phyloP scores from a whole-genome alignment of 2,113 vertebrate genomes.

The Chroicocephalus ridibundus region DNA sequence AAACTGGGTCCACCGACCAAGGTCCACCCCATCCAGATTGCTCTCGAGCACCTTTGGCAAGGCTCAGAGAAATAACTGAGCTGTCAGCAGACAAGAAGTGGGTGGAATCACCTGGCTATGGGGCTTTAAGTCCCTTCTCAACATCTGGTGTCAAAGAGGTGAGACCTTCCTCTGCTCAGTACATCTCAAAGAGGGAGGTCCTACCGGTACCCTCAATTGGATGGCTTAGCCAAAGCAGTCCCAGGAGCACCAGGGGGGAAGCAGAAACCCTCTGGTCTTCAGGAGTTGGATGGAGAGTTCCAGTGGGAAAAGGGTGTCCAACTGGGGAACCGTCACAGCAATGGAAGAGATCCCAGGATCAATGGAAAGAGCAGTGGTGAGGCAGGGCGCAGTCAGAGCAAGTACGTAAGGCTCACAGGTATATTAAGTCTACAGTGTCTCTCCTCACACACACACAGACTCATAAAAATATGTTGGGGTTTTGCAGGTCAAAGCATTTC shows the following conservation, averaged over 20 bases:
- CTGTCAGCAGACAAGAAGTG: background rate
- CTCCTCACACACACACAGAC: background rate
- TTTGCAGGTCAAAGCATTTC: background rate
- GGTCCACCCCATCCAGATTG: background rate
- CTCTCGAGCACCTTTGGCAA: background rate
- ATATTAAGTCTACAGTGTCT: background rate
- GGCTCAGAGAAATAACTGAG: background rate
- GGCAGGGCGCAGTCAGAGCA: background rate
- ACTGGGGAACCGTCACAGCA: too few relatives aligned
- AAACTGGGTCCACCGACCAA: background rate
- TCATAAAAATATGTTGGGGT: background rate
- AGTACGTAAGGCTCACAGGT: background rate
- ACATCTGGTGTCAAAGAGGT: background rate
- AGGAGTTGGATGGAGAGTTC: background rate
- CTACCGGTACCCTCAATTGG: background rate
- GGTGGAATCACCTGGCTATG: background rate
- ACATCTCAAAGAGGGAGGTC: background rate
- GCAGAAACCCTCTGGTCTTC: background rate
- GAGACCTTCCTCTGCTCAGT: background rate
- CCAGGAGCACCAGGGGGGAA: background rate
- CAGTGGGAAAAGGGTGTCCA: background rate
- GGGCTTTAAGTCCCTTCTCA: background rate
- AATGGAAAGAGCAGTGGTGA: rapidly evolving
- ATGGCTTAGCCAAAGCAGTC: background rate
- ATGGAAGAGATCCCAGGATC: background rate